These are phyloP conservation scores for Pterophyllum scalare DNA, from an alignment of 2,113 vertebrate species.

Conservation along the genomic window DNA sequence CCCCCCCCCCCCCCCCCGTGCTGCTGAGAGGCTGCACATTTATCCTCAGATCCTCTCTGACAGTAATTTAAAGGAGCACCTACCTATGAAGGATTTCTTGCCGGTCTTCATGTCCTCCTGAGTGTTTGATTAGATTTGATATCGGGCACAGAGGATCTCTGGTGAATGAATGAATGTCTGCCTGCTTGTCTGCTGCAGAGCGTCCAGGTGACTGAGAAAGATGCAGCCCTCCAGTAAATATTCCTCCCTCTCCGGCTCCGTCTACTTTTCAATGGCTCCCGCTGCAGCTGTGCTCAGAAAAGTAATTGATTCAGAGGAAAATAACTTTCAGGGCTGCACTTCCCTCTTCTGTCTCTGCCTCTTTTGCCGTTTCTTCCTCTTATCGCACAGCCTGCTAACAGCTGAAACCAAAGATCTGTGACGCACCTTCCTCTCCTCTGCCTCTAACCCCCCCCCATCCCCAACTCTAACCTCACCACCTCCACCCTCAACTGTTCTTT, in stretches of 20 bases:
- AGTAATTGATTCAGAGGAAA: conserved; percentile 45
- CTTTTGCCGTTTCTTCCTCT: conserved; percentile 48
- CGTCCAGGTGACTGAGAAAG: conserved; percentile 39
- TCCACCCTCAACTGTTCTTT: conserved; percentile 52
- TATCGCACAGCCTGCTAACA: conserved; percentile 17
- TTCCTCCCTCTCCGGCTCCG: conserved; percentile 25
- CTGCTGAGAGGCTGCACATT: conserved; percentile 10
- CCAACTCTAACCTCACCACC: background rate
- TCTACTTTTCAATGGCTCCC: conserved; percentile 3
- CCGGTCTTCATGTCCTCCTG: conserved; percentile 76
- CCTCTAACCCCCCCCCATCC: background rate
- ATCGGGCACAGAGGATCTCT: background rate
- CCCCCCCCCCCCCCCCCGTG: background rate
- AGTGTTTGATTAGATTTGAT: conserved; percentile 2
- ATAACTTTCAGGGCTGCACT: conserved; percentile 49
- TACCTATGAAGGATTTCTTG: conserved; percentile 82
- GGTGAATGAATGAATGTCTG: conserved; percentile 24
- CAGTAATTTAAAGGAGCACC: conserved; percentile 36
- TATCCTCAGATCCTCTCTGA: background rate
- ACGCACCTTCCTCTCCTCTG: conserved; percentile 65
- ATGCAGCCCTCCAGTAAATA: conserved; percentile 23
- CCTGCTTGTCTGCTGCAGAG: conserved; percentile 55
- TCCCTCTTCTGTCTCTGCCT: conserved; percentile 28
- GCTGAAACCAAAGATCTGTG: conserved; percentile 67
- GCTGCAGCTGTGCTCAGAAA: conserved; percentile 45